Conservation (phyloP, 1,140 invertebrate genomes). For the Tribolium castaneum region DNA sequence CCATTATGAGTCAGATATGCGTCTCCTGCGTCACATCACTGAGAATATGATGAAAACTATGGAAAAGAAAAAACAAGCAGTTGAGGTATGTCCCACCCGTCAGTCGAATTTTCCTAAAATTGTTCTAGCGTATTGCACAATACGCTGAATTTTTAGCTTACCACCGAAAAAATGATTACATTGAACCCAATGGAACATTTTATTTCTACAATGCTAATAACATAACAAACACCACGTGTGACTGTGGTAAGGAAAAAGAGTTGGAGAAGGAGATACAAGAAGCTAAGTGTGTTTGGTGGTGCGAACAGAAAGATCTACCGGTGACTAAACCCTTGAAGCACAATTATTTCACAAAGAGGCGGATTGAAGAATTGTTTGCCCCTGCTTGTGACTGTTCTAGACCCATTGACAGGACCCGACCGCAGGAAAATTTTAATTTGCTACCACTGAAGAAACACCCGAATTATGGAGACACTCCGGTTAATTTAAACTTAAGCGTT, state of each 20-base stretch:
- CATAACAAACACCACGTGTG: slow-evolving; percentile 46
- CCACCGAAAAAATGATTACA: slow-evolving; percentile 51
- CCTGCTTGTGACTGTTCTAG: slow-evolving; percentile 52
- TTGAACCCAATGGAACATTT: slow-evolving; percentile 30
- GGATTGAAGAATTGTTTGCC: slow-evolving; percentile 24
- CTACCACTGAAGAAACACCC: slow-evolving; percentile 55
- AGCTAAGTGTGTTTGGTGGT: slow-evolving; percentile 56
- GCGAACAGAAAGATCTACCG: slow-evolving; percentile 47
- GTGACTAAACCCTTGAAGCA: slow-evolving; percentile 30
- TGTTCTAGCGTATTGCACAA: slow-evolving; percentile 56
- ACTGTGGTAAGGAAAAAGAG: slow-evolving; percentile 41
- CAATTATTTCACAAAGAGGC: slow-evolving; percentile 41
- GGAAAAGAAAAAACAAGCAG: slow-evolving; percentile 54
- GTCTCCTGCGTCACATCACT: slow-evolving; percentile 48
- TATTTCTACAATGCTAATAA: slow-evolving; percentile 54
- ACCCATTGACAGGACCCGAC: slow-evolving; percentile 17
- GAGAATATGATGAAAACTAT: slow-evolving; percentile 50
- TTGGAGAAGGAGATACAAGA: slow-evolving; percentile 48
- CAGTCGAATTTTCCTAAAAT: not conserved
- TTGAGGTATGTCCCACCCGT: slow-evolving; percentile 31
- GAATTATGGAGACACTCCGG: slow-evolving; percentile 52
- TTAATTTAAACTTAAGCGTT: slow-evolving; percentile 60
- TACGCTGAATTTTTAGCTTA: slow-evolving; percentile 58
- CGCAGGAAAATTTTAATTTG: slow-evolving; percentile 45
- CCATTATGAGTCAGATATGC: slow-evolving; percentile 45